Evolutionary conservation across 2,113 vertebrate species (phyloP), one percentile per base, ranked within the genome.

Genomic region (Sceloporus tristichus): DNA sequence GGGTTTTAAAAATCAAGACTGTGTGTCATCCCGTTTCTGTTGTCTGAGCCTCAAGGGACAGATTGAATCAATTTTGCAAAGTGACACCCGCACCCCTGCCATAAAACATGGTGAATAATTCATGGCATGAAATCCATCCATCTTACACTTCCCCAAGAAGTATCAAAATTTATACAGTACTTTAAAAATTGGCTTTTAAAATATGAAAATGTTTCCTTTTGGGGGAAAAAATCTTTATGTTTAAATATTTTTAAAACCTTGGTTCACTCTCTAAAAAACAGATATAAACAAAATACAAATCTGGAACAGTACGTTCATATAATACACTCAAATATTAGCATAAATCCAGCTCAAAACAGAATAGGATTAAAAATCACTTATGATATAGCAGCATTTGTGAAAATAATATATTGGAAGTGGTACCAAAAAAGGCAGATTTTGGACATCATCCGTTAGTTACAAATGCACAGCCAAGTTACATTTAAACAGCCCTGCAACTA

Each of bases 91-190:
- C 23, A n/a, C 25, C 3, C 40, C 29, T 42, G 79, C 68, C 53
- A 62, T 82, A 75, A 75, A 87, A 75, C 27, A 66, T 29, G 11
- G 29, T 82, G 70, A 87, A 87, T 87, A 82, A 87, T 87, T 82
- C 42, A 87, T 74, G 19, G 78, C 1, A 16, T 59, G 78, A 59
- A 75, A 87, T 75, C 56, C 40, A 29, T 62, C 38, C 34, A 5
- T 18, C 48, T 34, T 59, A 18, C 27, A 14, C 48, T 23, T 62
- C 21, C 76, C 34, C 38, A 29, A 40, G 66, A 87, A 81, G 62
- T 70, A 42, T n/a, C 29, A 66, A 4, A 29, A 34, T 34, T 34
- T 34, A 34, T 34, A 34, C 34, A 1, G 34, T 34, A 34, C 34
- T 34, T 34, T 34, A 62, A 62, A 62, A 19, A 13, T 2, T 62